Evolutionary conservation across 2,113 vertebrate genomes (phyloP).

Genomic region (Tyrannus savana): DNA sequence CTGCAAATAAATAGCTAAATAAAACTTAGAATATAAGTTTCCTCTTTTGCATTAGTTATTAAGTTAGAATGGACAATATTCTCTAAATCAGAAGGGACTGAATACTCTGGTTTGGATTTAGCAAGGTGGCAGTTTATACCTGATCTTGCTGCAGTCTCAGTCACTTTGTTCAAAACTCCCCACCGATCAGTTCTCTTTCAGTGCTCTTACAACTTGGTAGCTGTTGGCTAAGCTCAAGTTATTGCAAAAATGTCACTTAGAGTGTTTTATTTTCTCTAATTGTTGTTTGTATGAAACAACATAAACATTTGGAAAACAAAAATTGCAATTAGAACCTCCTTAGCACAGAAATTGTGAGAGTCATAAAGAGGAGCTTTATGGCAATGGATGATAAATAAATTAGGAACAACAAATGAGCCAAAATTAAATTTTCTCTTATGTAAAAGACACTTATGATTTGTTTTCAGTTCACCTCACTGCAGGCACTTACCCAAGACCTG

Average conservation of each 20-base stretch:
- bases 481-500: not conserved
- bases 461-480: not conserved
- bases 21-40: not conserved
- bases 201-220: not conserved
- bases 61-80: rapidly evolving
- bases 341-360: not conserved
- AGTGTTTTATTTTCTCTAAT: not conserved
- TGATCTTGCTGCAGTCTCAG: not conserved
- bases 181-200: not conserved
- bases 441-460: not conserved
- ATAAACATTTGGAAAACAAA: not conserved
- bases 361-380: not conserved
- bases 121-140: not conserved
- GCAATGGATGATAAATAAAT: not conserved
- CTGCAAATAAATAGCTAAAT: not conserved
- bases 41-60: not conserved
- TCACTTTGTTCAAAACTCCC: not conserved
- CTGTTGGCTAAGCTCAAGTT: not conserved
- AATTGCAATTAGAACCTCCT: not conserved
- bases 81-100: not conserved
- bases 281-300: not conserved
- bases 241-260: not conserved
- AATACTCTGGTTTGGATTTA: not conserved
- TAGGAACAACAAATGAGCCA: not conserved
- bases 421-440: not conserved